Evolutionary conservation across 2,113 vertebrate genomes (phyloP).

Genomic region (Alouatta palliata): DNA sequence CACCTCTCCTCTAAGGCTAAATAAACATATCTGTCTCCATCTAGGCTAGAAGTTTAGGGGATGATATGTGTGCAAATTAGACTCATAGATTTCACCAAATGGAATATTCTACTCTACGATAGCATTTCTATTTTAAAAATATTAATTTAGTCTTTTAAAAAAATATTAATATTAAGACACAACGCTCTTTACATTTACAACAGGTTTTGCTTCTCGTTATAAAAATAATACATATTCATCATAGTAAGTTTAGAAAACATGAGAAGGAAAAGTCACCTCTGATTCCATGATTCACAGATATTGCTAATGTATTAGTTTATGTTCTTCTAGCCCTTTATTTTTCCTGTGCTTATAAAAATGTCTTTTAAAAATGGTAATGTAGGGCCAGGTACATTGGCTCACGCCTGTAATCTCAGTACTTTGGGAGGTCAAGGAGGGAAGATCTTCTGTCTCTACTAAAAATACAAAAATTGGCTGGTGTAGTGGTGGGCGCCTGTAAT

Average conservation of each 20-base stretch:
- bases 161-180: background rate
- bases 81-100: background rate
- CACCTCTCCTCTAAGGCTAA: background rate
- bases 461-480: too few relatives aligned
- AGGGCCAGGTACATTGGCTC: too few relatives aligned
- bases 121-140: background rate
- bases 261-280: background rate
- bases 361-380: background rate
- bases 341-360: background rate
- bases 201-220: background rate
- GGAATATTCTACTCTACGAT: background rate
- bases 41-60: background rate
- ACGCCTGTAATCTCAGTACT: too few relatives aligned
- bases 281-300: background rate
- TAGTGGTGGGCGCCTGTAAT: too few relatives aligned
- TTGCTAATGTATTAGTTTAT: background rate
- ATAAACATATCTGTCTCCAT: background rate
- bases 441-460: too few relatives aligned
- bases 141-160: background rate
- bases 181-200: slow-evolving; percentile 15
- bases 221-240: background rate
- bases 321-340: background rate
- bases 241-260: background rate
- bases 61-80: too few relatives aligned
- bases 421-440: too few relatives aligned